A percentile compares a stretch with the other conserved stretches of the same genome.
phyloP scores from a whole-genome alignment of 2,888 invertebrate genomes.

The Plusia festucae region DNA sequence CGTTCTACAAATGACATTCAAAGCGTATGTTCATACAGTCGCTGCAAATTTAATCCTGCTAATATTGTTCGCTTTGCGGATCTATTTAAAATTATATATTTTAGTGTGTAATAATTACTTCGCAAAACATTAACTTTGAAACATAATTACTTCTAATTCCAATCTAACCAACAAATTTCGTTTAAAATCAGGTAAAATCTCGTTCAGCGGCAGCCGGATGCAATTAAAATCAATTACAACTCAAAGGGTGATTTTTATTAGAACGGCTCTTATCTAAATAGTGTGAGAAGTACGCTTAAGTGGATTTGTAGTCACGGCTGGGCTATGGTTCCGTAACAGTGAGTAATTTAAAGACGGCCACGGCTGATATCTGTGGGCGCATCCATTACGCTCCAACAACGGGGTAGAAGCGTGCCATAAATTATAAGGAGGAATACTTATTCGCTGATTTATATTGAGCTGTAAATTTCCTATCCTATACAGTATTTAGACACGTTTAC shows the following conservation, averaged over 20 bases:
- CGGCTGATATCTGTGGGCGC: constrained; percentile 84
- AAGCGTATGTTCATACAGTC: no score
- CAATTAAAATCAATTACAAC: constrained; percentile 83
- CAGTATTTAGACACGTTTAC: constrained; percentile 57
- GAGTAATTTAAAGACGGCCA: constrained; percentile 86
- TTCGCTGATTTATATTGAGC: constrained; percentile 83
- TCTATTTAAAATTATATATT: no score
- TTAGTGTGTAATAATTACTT: not conserved
- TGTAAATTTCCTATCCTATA: constrained; percentile 75
- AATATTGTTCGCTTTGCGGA: no score
- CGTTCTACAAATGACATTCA: no score
- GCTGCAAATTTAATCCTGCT: no score
- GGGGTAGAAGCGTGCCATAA: constrained; percentile 81
- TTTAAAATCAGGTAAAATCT: not conserved
- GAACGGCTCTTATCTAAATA: constrained; percentile 77
- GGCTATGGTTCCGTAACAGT: constrained; percentile 81
- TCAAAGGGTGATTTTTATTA: constrained; percentile 79
- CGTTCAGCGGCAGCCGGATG: constrained; percentile 54
- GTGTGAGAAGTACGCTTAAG: constrained; percentile 82
- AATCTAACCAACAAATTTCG: not conserved
- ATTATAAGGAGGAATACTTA: constrained; percentile 84
- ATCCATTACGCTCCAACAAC: constrained; percentile 85
- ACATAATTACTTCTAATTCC: constrained; percentile 3
- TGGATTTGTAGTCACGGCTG: constrained; percentile 82
- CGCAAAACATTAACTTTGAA: not conserved